phyloP scores from a whole-genome alignment of 2,797 vertebrate species.

The Miichthys miiuy region DNA sequence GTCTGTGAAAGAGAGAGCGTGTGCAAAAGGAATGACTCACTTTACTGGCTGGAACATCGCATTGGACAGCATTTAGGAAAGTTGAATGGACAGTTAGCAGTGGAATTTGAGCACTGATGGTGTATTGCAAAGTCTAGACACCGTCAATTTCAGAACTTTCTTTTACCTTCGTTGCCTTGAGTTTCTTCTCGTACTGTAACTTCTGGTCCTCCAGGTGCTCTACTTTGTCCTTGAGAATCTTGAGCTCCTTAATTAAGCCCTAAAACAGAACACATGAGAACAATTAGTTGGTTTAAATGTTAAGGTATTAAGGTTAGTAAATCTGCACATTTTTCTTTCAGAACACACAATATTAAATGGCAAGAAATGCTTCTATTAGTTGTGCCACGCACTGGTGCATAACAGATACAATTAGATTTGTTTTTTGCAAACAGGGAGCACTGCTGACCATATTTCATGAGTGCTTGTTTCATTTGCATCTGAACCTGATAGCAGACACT shows the following conservation, averaged over 20 bases:
- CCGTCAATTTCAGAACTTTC: conserved; percentile 5
- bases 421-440: neutral
- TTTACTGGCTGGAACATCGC: conserved; percentile 60
- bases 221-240: conserved; percentile 92
- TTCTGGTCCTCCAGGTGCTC: conserved; percentile 94
- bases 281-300: neutral
- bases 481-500: conserved; percentile 26
- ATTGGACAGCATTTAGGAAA: conserved; percentile 75
- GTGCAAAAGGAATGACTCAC: conserved; percentile 69
- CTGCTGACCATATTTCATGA: conserved; percentile 13
- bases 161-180: conserved; percentile 95
- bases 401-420: neutral
- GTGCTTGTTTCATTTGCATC: conserved; percentile 16
- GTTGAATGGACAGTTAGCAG: conserved; percentile 64
- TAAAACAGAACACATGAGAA: conserved; percentile 62
- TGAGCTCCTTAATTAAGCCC: conserved; percentile 92
- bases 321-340: conserved; percentile 1
- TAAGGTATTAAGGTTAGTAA: neutral
- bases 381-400: conserved; percentile 17
- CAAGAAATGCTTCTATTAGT: conserved; percentile 25
- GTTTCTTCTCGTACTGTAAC: conserved; percentile 92
- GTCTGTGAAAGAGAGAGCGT: conserved; percentile 39
- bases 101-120: conserved; percentile 61
- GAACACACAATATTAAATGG: neutral
- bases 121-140: conserved; percentile 46